phyloP scores from a whole-genome alignment of 1,140 invertebrate species.

The Ylistrum balloti region DNA sequence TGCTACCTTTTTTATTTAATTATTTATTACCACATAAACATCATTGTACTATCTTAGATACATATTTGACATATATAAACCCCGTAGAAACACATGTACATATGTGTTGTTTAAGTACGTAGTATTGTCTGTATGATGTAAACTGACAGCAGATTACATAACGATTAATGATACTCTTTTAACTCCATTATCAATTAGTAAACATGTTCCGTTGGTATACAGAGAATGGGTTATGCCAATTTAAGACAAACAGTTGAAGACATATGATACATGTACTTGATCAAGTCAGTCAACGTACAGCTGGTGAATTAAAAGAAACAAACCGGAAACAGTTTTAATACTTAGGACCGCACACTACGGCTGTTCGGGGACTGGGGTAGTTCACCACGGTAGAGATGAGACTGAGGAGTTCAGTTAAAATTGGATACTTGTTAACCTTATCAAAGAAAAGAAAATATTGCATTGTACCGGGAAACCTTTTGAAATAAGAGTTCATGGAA shows the following conservation, averaged over 20 bases:
- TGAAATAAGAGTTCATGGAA: background rate
- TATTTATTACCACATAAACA: too few relatives aligned
- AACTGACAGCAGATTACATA: background rate
- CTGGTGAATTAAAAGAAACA: slow-evolving; percentile 35
- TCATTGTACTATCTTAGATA: too few relatives aligned
- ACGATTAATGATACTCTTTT: background rate
- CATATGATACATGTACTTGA: slow-evolving; percentile 35
- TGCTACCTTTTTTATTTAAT: too few relatives aligned
- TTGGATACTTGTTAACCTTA: background rate
- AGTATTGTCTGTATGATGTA: too few relatives aligned
- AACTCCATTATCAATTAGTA: slow-evolving; percentile 7
- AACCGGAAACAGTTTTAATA: slow-evolving; percentile 26
- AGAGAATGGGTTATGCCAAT: slow-evolving; percentile 28
- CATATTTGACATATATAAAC: too few relatives aligned
- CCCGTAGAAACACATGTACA: background rate
- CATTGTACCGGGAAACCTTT: slow-evolving; percentile 1
- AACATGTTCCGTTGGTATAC: background rate
- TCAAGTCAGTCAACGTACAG: background rate
- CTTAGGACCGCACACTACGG: slow-evolving; percentile 20
- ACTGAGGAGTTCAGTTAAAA: background rate
- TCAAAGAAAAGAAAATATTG: background rate
- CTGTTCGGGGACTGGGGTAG: background rate
- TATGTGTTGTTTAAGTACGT: too few relatives aligned
- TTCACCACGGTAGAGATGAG: background rate
- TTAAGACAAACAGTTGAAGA: background rate